These are phyloP conservation scores for Celastrina argiolus DNA, from an alignment of 2,888 invertebrate species.

Conservation along the genomic window DNA sequence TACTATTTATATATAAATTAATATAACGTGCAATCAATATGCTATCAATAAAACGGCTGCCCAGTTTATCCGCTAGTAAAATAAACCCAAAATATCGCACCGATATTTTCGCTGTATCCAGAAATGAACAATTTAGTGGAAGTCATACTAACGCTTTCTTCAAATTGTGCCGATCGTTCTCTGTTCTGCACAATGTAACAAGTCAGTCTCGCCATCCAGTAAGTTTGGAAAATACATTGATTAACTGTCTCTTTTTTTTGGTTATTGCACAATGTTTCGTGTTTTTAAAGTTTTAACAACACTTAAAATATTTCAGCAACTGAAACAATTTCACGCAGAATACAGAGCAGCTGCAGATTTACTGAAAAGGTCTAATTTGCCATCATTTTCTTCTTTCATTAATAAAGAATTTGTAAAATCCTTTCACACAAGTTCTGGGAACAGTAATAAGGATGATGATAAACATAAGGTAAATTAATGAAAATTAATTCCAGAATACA, in stretches of 20 bases:
- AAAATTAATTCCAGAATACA: neutral
- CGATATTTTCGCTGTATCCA: slow-evolving; percentile 40
- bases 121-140: slow-evolving; percentile 49
- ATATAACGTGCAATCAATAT: slow-evolving; percentile 36
- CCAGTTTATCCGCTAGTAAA: slow-evolving; percentile 54
- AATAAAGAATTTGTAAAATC: slow-evolving; percentile 35
- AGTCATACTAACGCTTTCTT: slow-evolving; percentile 43
- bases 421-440: slow-evolving; percentile 49
- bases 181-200: slow-evolving; percentile 53
- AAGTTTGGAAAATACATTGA: slow-evolving; percentile 37
- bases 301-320: slow-evolving; percentile 41
- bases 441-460: slow-evolving; percentile 42
- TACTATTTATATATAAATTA: neutral
- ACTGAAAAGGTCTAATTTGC: slow-evolving; percentile 71
- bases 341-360: slow-evolving; percentile 76
- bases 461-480: slow-evolving; percentile 45
- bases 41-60: slow-evolving; percentile 60
- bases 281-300: neutral
- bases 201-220: slow-evolving; percentile 55
- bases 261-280: slow-evolving; percentile 33
- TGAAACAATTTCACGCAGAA: slow-evolving; percentile 65
- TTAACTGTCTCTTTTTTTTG: neutral
- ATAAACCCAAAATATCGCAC: slow-evolving; percentile 51
- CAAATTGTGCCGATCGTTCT: slow-evolving; percentile 57
- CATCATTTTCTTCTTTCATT: slow-evolving; percentile 47